Evolutionary conservation across 2,888 invertebrate species (phyloP).

Genomic region (Hypomecis punctinalis): DNA sequence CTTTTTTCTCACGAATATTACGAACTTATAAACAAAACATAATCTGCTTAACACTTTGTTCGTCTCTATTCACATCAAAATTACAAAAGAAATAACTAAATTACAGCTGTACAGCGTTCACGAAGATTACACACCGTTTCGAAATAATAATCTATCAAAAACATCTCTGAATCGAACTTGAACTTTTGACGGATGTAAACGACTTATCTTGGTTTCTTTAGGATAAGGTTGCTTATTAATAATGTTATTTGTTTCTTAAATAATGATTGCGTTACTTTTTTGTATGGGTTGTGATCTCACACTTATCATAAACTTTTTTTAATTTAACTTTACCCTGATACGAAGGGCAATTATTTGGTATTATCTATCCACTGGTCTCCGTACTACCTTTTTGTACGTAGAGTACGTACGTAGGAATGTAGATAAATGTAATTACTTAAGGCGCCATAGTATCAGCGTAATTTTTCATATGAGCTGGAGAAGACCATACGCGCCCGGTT

Average conservation of each 20-base stretch:
- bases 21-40: background rate
- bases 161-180: slow-evolving; percentile 34
- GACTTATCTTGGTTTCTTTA: slow-evolving; percentile 20
- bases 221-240: background rate
- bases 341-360: no score
- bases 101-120: slow-evolving; percentile 21
- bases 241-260: background rate
- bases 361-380: no score
- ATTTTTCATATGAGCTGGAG: no score
- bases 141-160: slow-evolving; percentile 39
- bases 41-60: slow-evolving; percentile 1
- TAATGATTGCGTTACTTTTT: background rate
- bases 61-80: slow-evolving; percentile 21
- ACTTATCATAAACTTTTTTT: no score
- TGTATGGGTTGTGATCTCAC: no score
- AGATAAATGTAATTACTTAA: no score
- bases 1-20: slow-evolving; percentile 8
- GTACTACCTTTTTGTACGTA: no score
- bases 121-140: slow-evolving; percentile 33
- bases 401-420: no score
- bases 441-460: no score
- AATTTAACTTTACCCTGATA: no score
- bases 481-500: no score
- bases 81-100: slow-evolving; percentile 31
- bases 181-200: slow-evolving; percentile 37